Evolutionary conservation across 1,140 invertebrate species (phyloP), one percentile per base, ranked within the genome.

Genomic region (Drosophila truncata): DNA sequence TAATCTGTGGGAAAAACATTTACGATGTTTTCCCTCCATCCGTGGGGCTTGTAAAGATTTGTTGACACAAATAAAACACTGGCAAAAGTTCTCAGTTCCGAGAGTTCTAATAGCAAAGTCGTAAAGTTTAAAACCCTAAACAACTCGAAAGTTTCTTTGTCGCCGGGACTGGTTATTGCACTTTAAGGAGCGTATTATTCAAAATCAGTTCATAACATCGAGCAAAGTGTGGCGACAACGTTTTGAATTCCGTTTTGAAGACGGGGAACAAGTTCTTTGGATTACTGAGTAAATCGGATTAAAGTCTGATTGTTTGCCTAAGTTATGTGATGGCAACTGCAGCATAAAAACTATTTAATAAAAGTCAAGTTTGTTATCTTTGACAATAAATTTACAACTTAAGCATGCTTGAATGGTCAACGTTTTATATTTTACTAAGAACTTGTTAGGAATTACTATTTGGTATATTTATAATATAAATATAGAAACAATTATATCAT

Each of bases 131-230:
- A 76, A 75, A 63, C 62, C 46, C 47, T 67, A 79, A 78, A 76
- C 60, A 86, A 70, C 69, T 82, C 27, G n/a, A 81, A 78, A 72
- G 55, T 73, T 78, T 64, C 57, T 80, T 80, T 70, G 65, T 82
- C 44, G 42, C 61, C 35, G 74, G n/a, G 42, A 42, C 75, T 69
- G 41, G 37, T 60, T 78, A 69, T 57, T 49, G 63, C 41, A 77
- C 47, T 80, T 66, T 76, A 61, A 84, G 67, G 58, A 60, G 59
- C 25, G 25, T 37, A 59, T 78, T 78, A 44, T 59, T 52, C 62
- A 58, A 72, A 72, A 59, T 72, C 66, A 50, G 66, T 59, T 59
- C 44, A 72, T 71, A 71, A 41, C 47, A 35, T 54, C 18, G 37
- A 14, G 29, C 33, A 23, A 46, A 59, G 39, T 52, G 35, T 44